Evolutionary conservation across 2,888 invertebrate genomes (phyloP), one percentile per base, ranked within the genome.

Genomic region (Anoncus sp.): DNA sequence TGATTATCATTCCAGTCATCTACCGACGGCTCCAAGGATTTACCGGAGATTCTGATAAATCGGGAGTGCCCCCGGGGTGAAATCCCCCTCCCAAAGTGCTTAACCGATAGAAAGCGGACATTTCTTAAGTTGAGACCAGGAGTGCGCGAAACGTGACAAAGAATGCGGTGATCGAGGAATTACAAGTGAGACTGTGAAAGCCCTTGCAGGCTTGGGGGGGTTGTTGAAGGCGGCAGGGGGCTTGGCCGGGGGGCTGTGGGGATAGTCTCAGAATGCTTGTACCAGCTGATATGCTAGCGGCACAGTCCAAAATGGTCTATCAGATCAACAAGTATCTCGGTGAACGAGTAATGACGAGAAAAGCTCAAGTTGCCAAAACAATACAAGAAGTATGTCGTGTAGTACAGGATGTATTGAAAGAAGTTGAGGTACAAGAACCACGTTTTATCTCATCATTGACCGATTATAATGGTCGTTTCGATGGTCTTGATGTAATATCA

Each of bases 361-460:
- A 97, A 92, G 94, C 95, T 83, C 96, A 96, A 86, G 96, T 98
- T 85, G 95, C 96, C 81, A 97, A 98, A 88, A 96, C 97, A 9
- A 96, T 97, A 59, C 96, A 97, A 80, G 97, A 98, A 90, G 96
- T 98, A 80, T 97, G 97, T 90, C 95, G 97, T 88, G 97, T 98
- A 81, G 97, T 98, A 24, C 98, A 98, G 92, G 98, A 98, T 90
- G 97, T 98, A 5, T 93, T 98, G 83, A 98, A 98, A 89, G 98
- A 98, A 90, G 98, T 98, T 67, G 98, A 98, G 88, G 95, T 97
- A 9, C 98, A 98, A 92, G 98, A 98, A 91, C 98, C 98, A 43
- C 92, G 98, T 81, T 98, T 98, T 91, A 98, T 98, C 81, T 97
- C 97, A 75, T 97, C 97, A 57, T 92, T 98, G 75, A 96, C 96